Conservation (phyloP, 2,888 invertebrate genomes). For the Melieria omissa region DNA sequence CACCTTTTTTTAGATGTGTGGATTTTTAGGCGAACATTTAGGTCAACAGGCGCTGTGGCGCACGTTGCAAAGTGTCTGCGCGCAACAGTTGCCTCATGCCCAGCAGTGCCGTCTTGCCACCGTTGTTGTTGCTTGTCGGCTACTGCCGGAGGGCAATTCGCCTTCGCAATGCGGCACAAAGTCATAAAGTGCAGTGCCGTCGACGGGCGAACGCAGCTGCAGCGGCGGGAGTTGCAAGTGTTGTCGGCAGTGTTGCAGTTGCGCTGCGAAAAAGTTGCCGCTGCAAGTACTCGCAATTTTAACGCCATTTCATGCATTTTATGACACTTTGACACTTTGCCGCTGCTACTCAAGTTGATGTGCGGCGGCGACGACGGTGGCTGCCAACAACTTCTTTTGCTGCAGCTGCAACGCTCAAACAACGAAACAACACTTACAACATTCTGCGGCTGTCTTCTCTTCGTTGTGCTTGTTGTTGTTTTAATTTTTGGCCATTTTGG, state of each 20-base stretch:
- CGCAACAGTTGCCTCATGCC: conserved; percentile 8
- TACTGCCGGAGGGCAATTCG: no score
- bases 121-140: not conserved
- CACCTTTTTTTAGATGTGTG: no score
- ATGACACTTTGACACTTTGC: conserved; percentile 39
- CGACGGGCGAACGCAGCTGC: not conserved
- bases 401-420: no score
- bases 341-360: conserved; percentile 30
- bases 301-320: conserved; percentile 49
- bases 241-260: no score
- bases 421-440: no score
- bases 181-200: conserved; percentile 12
- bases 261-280: no score
- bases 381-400: conserved; percentile 3
- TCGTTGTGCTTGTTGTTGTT: not conserved
- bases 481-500: no score
- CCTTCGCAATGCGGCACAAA: conserved; percentile 9
- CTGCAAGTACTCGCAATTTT: conserved; percentile 47
- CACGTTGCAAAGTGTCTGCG: conserved; percentile 19
- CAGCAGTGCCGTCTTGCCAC: no score
- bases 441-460: no score
- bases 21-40: conserved; percentile 12
- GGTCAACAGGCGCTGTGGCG: conserved; percentile 33
- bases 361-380: not conserved
- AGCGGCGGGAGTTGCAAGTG: no score